Evolutionary conservation across 2,797 vertebrate genomes (phyloP).

Genomic region (Prunella strophiata): DNA sequence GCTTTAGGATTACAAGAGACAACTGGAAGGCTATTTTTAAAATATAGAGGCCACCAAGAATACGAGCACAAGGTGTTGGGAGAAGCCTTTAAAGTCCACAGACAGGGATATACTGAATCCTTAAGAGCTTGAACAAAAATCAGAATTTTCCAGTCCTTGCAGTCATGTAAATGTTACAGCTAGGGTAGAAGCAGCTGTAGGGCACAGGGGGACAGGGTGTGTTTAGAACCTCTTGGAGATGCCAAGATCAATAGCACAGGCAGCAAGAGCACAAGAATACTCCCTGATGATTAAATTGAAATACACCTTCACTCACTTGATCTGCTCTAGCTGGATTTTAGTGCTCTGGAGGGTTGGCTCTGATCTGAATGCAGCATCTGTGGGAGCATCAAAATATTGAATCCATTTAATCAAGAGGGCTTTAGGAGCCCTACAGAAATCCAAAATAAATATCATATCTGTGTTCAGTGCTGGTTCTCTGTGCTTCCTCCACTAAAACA

Average conservation of each 20-base stretch:
- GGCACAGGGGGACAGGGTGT: not conserved
- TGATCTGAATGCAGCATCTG: not conserved
- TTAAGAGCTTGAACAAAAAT: not conserved
- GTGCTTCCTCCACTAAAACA: not conserved
- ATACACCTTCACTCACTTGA: not conserved
- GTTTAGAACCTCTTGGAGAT: not conserved
- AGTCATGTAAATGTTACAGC: accelerated
- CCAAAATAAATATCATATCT: not conserved
- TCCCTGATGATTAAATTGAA: not conserved
- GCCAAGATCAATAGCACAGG: not conserved
- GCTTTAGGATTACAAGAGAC: not conserved
- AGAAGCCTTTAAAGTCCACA: not conserved
- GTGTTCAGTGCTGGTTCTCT: not conserved
- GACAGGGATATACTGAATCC: not conserved
- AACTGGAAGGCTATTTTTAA: not conserved
- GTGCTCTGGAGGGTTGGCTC: not conserved
- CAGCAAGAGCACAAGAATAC: not conserved
- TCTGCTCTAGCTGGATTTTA: not conserved
- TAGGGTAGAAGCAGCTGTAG: not conserved
- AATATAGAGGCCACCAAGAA: not conserved
- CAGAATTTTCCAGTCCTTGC: not conserved
- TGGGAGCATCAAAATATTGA: not conserved
- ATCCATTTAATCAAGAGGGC: not conserved
- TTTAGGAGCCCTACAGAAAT: not conserved
- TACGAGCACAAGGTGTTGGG: accelerated